Conservation (phyloP, 1,140 invertebrate genomes). For the Drosophila watanabei region DNA sequence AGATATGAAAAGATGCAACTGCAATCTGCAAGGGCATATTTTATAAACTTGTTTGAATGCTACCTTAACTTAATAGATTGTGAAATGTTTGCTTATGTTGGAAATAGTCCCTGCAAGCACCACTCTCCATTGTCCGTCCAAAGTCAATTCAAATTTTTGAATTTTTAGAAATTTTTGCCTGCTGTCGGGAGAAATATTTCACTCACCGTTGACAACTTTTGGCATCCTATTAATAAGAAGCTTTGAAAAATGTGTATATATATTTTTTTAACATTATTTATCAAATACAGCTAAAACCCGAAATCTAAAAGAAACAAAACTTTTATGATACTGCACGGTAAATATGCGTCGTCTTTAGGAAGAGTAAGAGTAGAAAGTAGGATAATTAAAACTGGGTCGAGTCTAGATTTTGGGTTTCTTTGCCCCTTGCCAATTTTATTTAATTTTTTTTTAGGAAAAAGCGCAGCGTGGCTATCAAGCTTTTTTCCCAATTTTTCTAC, state of each 20-base stretch:
- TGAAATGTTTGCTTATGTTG: not conserved
- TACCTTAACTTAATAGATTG: not conserved
- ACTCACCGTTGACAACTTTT: constrained; percentile 19
- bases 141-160: not conserved
- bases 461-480: constrained; percentile 12
- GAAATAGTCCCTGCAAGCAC: not conserved
- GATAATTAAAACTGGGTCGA: constrained; percentile 62
- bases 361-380: not conserved
- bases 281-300: constrained; percentile 9
- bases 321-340: constrained; percentile 24
- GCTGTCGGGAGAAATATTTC: not conserved
- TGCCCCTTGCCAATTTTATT: not conserved
- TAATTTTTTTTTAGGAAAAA: constrained; percentile 4
- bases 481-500: constrained; percentile 4
- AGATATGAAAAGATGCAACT: too few species aligned
- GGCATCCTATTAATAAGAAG: constrained; percentile 4
- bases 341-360: constrained; percentile 3
- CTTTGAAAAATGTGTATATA: constrained; percentile 32
- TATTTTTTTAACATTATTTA: constrained; percentile 6
- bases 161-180: not conserved
- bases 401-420: constrained; percentile 28
- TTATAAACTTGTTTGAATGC: too few species aligned
- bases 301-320: constrained; percentile 4
- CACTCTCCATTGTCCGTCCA: not conserved
- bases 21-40: too few species aligned